Evolutionary conservation across 2,113 vertebrate genomes (phyloP), one percentile per base, ranked within the genome.

Genomic region (Vicugna pacos): DNA sequence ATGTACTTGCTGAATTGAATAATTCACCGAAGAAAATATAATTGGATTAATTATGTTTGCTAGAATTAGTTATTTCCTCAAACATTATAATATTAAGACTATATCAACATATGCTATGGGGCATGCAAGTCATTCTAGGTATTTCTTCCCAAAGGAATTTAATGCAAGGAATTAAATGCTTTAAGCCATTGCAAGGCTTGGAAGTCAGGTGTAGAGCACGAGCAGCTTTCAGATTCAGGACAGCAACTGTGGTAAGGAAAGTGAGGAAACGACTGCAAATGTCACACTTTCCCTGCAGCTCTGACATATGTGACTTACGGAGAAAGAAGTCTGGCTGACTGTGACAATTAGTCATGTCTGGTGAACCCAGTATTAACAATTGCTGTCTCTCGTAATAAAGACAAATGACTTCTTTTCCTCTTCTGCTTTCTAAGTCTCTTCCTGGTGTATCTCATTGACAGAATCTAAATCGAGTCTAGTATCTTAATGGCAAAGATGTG

Each of bases 331-430:
- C 32, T 85, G 16, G 38, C 16, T 95, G 64, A 84, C 28, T 72
- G 56, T 93, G 60, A 79, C 17, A 89, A 86, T 90, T 86, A 95
- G 28, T 90, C 42, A 91, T 50, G 26, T 77, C 15, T 87, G 15
- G 1, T 3, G 65, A 87, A 91, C 14, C 2, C 24, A 67, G 46
- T 77, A n/a, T 65, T 24, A 84, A 64, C 3, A 91, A 76, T 70
- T 48, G 9, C 54, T 80, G 11, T 52, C 30, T 54, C 30, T 52
- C 93, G 20, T 75, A 81, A 90, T 95, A 80, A 95, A 76, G 28
- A 81, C 38, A 87, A 80, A 85, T 24, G n/a, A 10, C 14, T 60
- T 90, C 17, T 42, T 69, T 67, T 12, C 48, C 16, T 22, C 16
- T 65, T 81, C 24, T 85, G 48, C 22, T 84, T 77, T 65, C 50